Conservation (phyloP, 2,888 invertebrate genomes). For the Argyresthia goedartella region DNA sequence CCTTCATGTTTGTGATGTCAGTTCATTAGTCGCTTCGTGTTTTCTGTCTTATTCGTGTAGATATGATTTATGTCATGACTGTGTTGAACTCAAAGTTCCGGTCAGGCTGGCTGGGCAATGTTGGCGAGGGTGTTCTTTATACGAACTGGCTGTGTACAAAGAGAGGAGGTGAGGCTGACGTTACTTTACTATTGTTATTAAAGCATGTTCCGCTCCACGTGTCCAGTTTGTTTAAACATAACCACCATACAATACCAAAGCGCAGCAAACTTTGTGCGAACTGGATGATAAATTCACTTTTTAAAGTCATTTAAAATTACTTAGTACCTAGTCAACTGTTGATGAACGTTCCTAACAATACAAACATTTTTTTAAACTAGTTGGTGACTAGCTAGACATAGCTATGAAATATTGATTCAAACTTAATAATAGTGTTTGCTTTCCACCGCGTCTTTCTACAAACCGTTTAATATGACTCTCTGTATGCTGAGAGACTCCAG, state of each 20-base stretch:
- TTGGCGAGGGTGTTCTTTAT: conserved; percentile 46
- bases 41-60: background rate
- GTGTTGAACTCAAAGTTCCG: conserved; percentile 27
- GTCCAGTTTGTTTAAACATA: no score
- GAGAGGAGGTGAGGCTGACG: conserved; percentile 28
- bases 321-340: no score
- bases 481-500: background rate
- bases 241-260: no score
- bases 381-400: no score
- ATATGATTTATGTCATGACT: conserved; percentile 13
- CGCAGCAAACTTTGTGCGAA: no score
- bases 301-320: no score
- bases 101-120: conserved; percentile 29
- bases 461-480: background rate
- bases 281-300: no score
- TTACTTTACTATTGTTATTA: conserved; percentile 27
- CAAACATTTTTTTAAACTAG: no score
- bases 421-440: background rate
- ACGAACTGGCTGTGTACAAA: no score
- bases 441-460: background rate
- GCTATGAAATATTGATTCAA: no score
- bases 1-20: background rate
- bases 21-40: background rate
- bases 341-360: no score
- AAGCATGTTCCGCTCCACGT: conserved; percentile 14